Percentiles rank a stretch among this genome's conserved stretches.
These are phyloP conservation scores for rat (Rattus norvegicus) DNA, from an alignment of 2,113 vertebrate species.

Conservation along the genomic window GRCr8 NC_086035.1:18716501-18717000, in stretches of 20 bases:
- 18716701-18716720: background rate
- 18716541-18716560: background rate
- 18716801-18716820: background rate
- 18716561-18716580: background rate
- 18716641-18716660: background rate
- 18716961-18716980: background rate
- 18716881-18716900: background rate
- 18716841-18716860: background rate
- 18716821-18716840: background rate
- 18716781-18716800: background rate
- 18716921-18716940: background rate
- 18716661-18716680: background rate
- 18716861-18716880: background rate
- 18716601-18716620: background rate
- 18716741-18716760: conserved; percentile 3
- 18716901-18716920: background rate
- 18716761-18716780: background rate
- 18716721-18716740: background rate
- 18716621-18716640: background rate
- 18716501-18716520: background rate
- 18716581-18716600: background rate
- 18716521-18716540: background rate
- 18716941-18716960: background rate
- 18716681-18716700: background rate
- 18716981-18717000: background rate